These are phyloP conservation scores for Rhimphoctona megacephalus DNA, from an alignment of 2,888 invertebrate genomes.

Conservation along the genomic window DNA sequence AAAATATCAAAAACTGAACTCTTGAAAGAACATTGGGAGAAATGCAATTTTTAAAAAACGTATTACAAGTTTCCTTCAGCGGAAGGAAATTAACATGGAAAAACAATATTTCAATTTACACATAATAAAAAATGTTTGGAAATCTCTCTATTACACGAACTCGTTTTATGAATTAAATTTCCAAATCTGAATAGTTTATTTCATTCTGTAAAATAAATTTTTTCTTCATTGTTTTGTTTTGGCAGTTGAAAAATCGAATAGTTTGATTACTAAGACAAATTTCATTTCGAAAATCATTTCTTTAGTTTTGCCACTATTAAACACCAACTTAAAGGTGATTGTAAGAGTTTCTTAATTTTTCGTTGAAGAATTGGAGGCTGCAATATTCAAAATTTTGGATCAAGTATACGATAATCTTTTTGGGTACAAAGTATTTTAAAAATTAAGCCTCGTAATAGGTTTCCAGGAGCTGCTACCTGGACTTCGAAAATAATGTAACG, in stretches of 20 bases:
- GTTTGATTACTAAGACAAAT: too few relatives aligned
- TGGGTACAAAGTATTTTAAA: slow-evolving; percentile 20
- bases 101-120: too few relatives aligned
- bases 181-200: too few relatives aligned
- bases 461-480: slow-evolving; percentile 62
- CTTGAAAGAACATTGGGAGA: background rate
- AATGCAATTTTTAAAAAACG: background rate
- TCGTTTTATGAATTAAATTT: too few relatives aligned
- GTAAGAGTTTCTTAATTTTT: background rate
- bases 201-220: too few relatives aligned
- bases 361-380: background rate
- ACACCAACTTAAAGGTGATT: background rate
- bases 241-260: too few relatives aligned
- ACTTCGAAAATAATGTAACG: slow-evolving; percentile 47
- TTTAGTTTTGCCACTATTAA: background rate
- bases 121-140: too few relatives aligned
- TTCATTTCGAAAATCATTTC: too few relatives aligned
- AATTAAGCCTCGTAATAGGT: slow-evolving; percentile 55
- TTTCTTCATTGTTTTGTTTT: too few relatives aligned
- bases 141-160: too few relatives aligned
- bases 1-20: background rate
- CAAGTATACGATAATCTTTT: slow-evolving; percentile 3
- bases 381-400: background rate
- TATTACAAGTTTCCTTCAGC: too few relatives aligned
- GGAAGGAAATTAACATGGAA: too few relatives aligned